Base-by-base conservation (phyloP, 2,888 invertebrate genomes). In the Yponomeuta malinellus region DNA sequence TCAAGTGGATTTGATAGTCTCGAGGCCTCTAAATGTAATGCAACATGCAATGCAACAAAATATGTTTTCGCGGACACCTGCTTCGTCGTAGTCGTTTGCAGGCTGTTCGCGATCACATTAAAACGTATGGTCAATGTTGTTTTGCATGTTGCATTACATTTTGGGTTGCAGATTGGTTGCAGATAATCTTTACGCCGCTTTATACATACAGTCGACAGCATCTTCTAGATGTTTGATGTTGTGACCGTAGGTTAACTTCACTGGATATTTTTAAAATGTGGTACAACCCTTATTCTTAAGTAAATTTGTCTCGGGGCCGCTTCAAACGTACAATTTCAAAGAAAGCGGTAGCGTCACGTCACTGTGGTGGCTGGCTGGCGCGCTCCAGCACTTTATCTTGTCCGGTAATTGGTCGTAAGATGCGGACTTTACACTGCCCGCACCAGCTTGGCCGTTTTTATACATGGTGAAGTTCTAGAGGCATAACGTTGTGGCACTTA, bases 321-420 rank as follows among this genome's bases (percentile, higher is more conserved):
- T n/a, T n/a, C 15, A 48, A 48, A 43, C 9, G 48, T 68, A 68
- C 68, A 68, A 5, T 43, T 48, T 37, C 43, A 48, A n/a, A 68
- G 68, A 68, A 23, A 68, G 43, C 9, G n/a, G 48, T 48, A 12
- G 6, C 68, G 1, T 4, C 37, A 48, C 43, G 15, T 48, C 15
- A 23, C 23, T 23, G 23, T 23, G 23, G 10, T 10, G 68, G n/a
- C 15, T 23, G n/a, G 23, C 48, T 23, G 43, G 43, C n/a, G 48
- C 37, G 48, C 43, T 48, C n/a, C 68, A 48, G 68, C 68, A 68
- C 83, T 85, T 86, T 87, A 88, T 86, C 87, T 86, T 74, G 75
- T 74, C 69, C 77, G 73, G 84, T 88, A 88, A 88, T 88, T 88
- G 87, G 83, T 86, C 85, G 85, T 88, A 87, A 85, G 83, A 81